Evolutionary conservation across 2,113 vertebrate species (phyloP).

Genomic region (human): DNA sequence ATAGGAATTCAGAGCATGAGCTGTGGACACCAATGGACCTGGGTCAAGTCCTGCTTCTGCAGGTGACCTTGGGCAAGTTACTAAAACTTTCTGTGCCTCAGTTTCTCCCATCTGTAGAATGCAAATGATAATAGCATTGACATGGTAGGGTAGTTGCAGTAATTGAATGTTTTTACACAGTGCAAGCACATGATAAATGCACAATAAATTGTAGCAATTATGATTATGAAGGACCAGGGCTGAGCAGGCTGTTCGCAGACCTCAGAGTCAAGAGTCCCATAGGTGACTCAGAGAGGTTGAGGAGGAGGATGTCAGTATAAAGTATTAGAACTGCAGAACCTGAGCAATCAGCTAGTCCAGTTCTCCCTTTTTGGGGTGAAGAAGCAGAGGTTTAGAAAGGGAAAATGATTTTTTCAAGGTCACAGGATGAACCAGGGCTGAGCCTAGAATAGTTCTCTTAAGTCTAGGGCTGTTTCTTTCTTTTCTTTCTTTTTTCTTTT

Average conservation of each 20-base stretch:
- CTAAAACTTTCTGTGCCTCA: background rate
- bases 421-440: background rate
- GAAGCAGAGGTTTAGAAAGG: background rate
- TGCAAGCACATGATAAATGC: background rate
- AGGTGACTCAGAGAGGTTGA: background rate
- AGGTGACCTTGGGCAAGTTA: background rate
- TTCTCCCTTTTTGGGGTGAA: background rate
- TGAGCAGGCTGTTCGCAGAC: background rate
- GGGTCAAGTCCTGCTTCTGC: background rate
- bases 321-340: background rate
- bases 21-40: background rate
- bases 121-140: background rate
- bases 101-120: background rate
- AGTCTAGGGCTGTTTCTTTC: too few species aligned
- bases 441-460: background rate
- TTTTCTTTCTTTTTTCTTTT: rapidly evolving
- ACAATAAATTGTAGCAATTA: background rate
- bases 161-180: background rate
- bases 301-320: background rate
- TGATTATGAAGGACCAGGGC: background rate
- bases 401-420: background rate
- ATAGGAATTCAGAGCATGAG: background rate
- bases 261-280: background rate
- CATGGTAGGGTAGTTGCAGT: background rate
- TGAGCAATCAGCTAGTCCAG: background rate